Conservation (phyloP, 2,888 invertebrate genomes). For the Mycogona germanica region DNA sequence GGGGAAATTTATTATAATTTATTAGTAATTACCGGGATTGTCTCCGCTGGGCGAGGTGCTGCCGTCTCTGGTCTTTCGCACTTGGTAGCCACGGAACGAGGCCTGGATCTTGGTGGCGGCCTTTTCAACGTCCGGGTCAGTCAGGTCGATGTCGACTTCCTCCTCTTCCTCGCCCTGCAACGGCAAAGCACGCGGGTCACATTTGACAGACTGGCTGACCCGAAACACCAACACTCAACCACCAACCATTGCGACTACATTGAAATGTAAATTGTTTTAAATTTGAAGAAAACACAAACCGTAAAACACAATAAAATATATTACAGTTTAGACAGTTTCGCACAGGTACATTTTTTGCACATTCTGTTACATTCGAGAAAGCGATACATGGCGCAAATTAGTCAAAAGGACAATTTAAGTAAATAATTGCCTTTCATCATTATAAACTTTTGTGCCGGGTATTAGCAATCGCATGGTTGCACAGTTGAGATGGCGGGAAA, state of each 20-base stretch:
- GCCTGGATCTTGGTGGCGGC: slow-evolving; percentile 79
- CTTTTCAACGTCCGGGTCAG: slow-evolving; percentile 61
- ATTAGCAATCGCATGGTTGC: no score
- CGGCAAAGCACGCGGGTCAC: slow-evolving; percentile 2
- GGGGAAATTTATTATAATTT: no score
- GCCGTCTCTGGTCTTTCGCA: slow-evolving; percentile 46
- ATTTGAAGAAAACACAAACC: no score
- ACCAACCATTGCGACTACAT: not conserved
- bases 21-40: slow-evolving; percentile 17
- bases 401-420: no score
- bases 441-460: no score
- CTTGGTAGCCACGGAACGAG: slow-evolving; percentile 79
- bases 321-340: no score
- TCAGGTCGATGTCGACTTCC: slow-evolving; percentile 65
- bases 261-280: not conserved
- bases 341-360: no score
- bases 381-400: no score
- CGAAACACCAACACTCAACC: not conserved
- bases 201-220: not conserved
- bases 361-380: no score
- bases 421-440: no score
- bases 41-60: slow-evolving; percentile 13
- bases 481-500: no score
- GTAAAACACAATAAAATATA: no score
- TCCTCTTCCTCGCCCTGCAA: slow-evolving; percentile 44